These are phyloP conservation scores for Potamarius usumacintae DNA, from an alignment of 2,113 vertebrate species.

Conservation along the genomic window DNA sequence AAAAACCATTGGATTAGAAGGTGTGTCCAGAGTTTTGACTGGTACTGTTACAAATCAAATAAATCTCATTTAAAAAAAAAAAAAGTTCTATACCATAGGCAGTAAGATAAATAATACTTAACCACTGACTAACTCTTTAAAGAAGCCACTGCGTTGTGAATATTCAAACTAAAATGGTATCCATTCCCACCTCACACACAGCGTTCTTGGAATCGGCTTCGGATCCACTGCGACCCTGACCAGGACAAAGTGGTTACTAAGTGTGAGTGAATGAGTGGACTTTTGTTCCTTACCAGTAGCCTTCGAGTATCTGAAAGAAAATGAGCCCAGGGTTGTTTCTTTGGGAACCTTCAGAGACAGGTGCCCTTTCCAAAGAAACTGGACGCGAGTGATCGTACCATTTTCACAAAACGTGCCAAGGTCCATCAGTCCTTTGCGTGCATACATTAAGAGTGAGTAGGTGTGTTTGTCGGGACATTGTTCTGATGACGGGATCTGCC, in stretches of 20 bases:
- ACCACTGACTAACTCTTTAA: neutral
- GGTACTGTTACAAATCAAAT: too few relatives aligned
- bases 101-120: too few relatives aligned
- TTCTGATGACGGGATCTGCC: slow-evolving; percentile 74
- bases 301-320: slow-evolving; percentile 77
- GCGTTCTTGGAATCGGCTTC: neutral
- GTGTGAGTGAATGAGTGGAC: neutral
- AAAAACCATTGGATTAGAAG: too few relatives aligned
- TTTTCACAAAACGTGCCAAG: slow-evolving; percentile 87
- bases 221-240: neutral
- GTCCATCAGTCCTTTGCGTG: slow-evolving; percentile 53
- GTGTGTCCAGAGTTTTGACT: too few relatives aligned
- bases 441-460: slow-evolving; percentile 70
- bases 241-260: neutral
- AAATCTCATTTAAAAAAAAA: too few relatives aligned
- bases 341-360: slow-evolving; percentile 72
- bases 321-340: slow-evolving; percentile 61
- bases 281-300: slow-evolving; percentile 76
- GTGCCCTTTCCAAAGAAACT: slow-evolving; percentile 70
- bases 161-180: neutral
- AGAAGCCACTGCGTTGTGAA: neutral
- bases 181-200: neutral
- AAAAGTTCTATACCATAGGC: too few relatives aligned
- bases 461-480: slow-evolving; percentile 74
- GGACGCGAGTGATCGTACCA: slow-evolving; percentile 77